Base-by-base conservation (phyloP, 2,888 invertebrate genomes). In the Resseliella maxima region DNA sequence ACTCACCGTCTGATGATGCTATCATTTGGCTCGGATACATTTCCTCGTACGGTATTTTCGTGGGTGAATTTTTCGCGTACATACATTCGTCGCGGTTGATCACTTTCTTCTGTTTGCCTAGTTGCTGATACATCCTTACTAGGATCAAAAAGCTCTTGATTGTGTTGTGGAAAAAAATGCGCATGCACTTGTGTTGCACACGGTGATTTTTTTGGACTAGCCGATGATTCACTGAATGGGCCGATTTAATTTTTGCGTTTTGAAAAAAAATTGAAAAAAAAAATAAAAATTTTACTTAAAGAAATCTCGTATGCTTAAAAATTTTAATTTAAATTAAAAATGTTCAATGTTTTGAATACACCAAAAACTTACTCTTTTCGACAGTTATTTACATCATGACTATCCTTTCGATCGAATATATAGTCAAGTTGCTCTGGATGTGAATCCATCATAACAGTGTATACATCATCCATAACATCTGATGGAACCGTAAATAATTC, bases 391-490 rank as follows among this genome's bases (percentile, higher is more conserved):
- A 31, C 35, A 2, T 72, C 72, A 72, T 31, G 31, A 5, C 83
- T n/a, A 38, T 83, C 45, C n/a, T 72, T 54, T 88, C 88, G 88
- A 85, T 90, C 89, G 86, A 94, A 92, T 88, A 95, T 89, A 86
- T 92, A 92, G 91, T 98, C 96, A 64, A 98, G 92, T 86, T 94
- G 94, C 88, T 95, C 95, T 0, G 98, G 97, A 91, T 96, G 94
- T 27, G 94, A 93, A 90, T 97, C 97, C 92, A 96, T 94, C 92
- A 98, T 94, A 89, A 96, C 94, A 18, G 96, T 93, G 90, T 97
- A 96, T 10, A 97, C 94, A 89, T 97, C 96, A 90, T 98, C 96
- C 88, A 98, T 92, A 86, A 97, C 92, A 88, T 96, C 96, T 0
- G 96, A 94, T 15, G 96, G 93, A 86, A 97, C 94, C 90, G 93